Conservation (phyloP, 2,797 vertebrate species). For the Rousettus madagascariensis region DNA sequence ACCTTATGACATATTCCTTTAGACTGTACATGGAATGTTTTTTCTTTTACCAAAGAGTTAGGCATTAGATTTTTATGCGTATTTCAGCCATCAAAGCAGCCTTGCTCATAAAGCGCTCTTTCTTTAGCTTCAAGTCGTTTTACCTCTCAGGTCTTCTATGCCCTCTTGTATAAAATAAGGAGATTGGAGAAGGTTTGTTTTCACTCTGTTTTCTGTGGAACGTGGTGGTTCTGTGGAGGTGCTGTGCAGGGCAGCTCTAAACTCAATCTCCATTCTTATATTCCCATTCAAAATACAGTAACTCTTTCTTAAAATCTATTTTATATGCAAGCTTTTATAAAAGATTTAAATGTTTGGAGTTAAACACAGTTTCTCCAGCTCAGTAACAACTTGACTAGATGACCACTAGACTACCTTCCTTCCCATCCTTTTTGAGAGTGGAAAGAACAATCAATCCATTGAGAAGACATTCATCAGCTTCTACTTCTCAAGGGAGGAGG, state of each 20-base stretch:
- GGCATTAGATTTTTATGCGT: not conserved
- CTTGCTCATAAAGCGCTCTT: not conserved
- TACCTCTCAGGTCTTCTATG: not conserved
- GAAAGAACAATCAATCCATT: not conserved
- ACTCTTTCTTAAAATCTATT: not conserved
- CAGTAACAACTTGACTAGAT: not conserved
- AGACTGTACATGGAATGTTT: not conserved
- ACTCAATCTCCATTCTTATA: not conserved
- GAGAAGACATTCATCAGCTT: not conserved
- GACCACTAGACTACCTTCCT: not conserved
- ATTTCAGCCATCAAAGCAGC: not conserved
- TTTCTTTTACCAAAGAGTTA: not conserved
- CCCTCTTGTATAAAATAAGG: not conserved
- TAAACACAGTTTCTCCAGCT: not conserved
- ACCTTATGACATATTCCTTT: not conserved
- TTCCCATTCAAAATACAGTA: not conserved
- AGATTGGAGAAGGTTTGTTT: not conserved
- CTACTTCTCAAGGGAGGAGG: not conserved
- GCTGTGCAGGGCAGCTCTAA: fast-evolving
- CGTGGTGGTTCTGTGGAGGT: not conserved
- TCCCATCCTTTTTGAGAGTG: not conserved
- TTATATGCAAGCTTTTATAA: not conserved
- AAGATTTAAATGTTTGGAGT: not conserved
- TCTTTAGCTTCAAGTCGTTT: not conserved
- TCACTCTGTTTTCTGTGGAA: not conserved